A percentile compares a stretch with the other conserved stretches of the same genome.
phyloP scores from a whole-genome alignment of 1,140 invertebrate species.

The Atopsyche davidsoni region DNA sequence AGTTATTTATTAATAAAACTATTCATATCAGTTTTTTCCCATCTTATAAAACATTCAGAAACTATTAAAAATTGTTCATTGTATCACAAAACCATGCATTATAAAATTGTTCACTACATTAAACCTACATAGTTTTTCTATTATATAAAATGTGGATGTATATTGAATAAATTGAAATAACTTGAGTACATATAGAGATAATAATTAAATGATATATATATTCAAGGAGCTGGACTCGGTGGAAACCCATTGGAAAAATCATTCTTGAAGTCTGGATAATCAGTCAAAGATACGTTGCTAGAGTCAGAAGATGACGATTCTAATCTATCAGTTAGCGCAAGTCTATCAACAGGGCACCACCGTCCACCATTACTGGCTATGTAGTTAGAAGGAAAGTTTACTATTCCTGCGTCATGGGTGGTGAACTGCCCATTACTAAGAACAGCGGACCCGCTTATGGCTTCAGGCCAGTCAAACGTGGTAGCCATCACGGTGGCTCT shows the following conservation, averaged over 20 bases:
- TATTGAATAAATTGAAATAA: too few species aligned
- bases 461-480: slow-evolving; percentile 17
- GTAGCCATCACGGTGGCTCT: background rate
- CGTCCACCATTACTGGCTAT: slow-evolving; percentile 2
- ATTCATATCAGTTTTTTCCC: too few species aligned
- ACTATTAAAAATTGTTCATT: too few species aligned
- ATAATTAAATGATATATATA: too few species aligned
- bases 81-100: too few species aligned
- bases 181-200: too few species aligned
- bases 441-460: slow-evolving; percentile 14
- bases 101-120: too few species aligned
- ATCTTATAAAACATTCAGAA: too few species aligned
- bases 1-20: too few species aligned
- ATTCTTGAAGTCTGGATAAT: slow-evolving; percentile 23
- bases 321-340: background rate
- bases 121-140: too few species aligned
- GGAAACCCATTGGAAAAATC: slow-evolving; percentile 38
- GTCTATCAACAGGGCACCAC: background rate
- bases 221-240: slow-evolving; percentile 43
- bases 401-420: background rate
- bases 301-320: slow-evolving; percentile 14
- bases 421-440: slow-evolving; percentile 2
- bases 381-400: background rate
- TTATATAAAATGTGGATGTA: too few species aligned
- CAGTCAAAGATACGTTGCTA: slow-evolving; percentile 13